phyloP scores from a whole-genome alignment of 1,140 invertebrate species.

The Ceratoteleas bidentatus region DNA sequence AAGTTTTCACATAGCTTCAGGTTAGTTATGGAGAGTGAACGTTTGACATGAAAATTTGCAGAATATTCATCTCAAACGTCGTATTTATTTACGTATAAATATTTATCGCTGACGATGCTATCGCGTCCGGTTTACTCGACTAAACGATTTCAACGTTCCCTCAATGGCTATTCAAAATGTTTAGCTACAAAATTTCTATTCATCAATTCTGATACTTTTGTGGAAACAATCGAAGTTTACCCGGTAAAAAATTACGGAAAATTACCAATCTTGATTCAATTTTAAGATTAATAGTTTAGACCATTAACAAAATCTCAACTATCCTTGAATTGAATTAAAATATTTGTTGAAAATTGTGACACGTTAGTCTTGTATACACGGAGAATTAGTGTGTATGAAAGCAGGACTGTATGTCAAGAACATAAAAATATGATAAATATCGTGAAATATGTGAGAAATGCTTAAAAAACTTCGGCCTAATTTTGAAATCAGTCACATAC shows the following conservation, averaged over 20 bases:
- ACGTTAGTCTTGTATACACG: too few relatives aligned
- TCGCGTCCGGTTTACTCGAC: constrained; percentile 38
- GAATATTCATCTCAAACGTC: constrained; percentile 29
- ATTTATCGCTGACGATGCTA: constrained; percentile 51
- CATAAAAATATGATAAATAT: too few relatives aligned
- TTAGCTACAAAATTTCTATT: constrained; percentile 25
- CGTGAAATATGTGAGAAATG: too few relatives aligned
- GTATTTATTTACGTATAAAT: constrained; percentile 64
- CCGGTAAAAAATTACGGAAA: constrained; percentile 1
- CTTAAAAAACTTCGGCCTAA: too few relatives aligned
- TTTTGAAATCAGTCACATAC: too few relatives aligned
- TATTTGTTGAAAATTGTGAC: too few relatives aligned
- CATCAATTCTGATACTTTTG: constrained; percentile 22
- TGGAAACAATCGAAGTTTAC: constrained; percentile 5
- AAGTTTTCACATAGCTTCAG: constrained; percentile 20
- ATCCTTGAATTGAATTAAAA: too few relatives aligned
- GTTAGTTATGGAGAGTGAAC: constrained; percentile 21
- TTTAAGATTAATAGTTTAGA: too few relatives aligned
- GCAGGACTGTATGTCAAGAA: too few relatives aligned
- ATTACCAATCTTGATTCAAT: background rate
- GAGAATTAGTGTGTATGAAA: too few relatives aligned
- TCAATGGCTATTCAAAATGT: constrained; percentile 26
- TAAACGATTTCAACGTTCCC: constrained; percentile 57
- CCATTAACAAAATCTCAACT: too few relatives aligned
- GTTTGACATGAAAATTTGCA: constrained; percentile 39